Conservation (phyloP, 2,113 vertebrate genomes). For the Neogale vison region DNA sequence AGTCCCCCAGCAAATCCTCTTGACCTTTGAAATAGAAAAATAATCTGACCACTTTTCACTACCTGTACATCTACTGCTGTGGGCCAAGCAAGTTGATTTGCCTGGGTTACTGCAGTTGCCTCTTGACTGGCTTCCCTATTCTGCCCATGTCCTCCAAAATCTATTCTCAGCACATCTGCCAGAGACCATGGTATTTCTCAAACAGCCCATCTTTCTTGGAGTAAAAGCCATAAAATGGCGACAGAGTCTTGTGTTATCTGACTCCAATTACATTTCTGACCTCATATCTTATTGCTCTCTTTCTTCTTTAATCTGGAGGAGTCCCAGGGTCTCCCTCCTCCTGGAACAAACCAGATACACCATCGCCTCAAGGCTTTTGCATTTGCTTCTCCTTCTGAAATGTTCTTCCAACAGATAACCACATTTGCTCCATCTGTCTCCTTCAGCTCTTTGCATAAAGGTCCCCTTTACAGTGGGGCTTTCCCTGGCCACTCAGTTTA, state of each 20-base stretch:
- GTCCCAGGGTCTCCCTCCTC: neutral
- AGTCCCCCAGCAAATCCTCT: constrained; percentile 2
- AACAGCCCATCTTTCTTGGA: neutral
- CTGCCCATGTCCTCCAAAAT: neutral
- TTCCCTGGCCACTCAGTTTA: neutral
- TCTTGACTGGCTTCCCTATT: neutral
- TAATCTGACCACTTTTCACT: neutral
- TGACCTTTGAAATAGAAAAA: neutral
- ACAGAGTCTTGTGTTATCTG: neutral
- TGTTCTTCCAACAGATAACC: neutral
- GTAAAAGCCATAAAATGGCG: neutral
- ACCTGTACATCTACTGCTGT: neutral
- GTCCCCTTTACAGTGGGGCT: neutral
- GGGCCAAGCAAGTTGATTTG: neutral
- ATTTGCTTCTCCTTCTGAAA: constrained; percentile 27
- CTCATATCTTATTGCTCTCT: neutral
- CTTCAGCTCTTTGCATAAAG: neutral
- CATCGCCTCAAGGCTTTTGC: neutral
- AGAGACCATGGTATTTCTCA: neutral
- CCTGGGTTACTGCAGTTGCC: neutral
- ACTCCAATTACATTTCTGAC: neutral
- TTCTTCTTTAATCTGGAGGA: neutral
- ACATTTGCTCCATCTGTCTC: neutral
- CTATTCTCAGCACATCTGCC: neutral
- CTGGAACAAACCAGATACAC: neutral